These are phyloP conservation scores for Lissonota sp. DNA, from an alignment of 2,888 invertebrate species.

Conservation along the genomic window DNA sequence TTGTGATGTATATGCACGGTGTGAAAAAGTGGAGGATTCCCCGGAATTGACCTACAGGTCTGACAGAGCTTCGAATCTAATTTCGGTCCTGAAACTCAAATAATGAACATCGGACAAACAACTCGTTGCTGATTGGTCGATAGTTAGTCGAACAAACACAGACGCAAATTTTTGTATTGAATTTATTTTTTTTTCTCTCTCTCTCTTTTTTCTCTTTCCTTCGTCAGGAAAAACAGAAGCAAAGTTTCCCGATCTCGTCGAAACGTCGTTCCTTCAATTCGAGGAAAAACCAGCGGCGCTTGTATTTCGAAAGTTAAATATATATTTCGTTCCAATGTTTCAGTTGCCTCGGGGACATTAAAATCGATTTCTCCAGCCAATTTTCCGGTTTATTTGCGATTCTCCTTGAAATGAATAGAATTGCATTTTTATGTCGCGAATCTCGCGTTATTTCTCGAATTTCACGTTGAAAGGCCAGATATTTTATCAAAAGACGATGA, in stretches of 20 bases:
- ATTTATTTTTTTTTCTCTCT: background rate
- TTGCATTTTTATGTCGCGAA: too few relatives aligned
- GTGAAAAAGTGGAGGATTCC: background rate
- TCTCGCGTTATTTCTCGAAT: too few relatives aligned
- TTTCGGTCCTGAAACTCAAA: constrained; percentile 43
- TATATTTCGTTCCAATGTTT: too few relatives aligned
- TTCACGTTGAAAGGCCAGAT: too few relatives aligned
- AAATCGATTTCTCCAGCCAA: too few relatives aligned
- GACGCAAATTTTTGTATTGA: constrained; percentile 24
- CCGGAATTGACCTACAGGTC: constrained; percentile 47
- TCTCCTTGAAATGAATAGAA: too few relatives aligned
- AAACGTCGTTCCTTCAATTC: constrained; percentile 7
- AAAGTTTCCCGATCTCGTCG: background rate
- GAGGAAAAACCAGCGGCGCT: background rate
- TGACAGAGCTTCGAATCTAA: constrained; percentile 39
- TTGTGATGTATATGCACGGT: background rate
- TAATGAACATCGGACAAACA: constrained; percentile 4
- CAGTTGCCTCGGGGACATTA: too few relatives aligned
- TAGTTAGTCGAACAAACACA: constrained; percentile 1
- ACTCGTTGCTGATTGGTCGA: background rate
- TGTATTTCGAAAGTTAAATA: too few relatives aligned
- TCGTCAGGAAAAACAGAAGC: background rate
- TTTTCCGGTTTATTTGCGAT: too few relatives aligned
- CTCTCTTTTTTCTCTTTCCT: background rate
- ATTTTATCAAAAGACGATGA: too few relatives aligned